phyloP scores from a whole-genome alignment of 2,797 vertebrate genomes.

The Bufotes viridis region DNA sequence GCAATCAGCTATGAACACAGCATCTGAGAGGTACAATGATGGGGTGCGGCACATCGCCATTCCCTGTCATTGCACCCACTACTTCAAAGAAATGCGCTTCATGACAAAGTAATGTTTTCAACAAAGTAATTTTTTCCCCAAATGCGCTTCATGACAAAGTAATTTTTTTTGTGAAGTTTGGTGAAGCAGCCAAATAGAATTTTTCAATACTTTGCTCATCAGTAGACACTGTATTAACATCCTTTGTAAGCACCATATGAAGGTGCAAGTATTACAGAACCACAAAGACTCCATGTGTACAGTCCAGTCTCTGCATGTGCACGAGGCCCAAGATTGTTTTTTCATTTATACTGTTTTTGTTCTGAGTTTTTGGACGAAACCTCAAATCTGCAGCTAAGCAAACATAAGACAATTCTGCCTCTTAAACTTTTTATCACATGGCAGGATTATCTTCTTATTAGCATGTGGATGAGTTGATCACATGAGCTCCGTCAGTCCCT shows the following conservation, averaged over 20 bases:
- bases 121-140: too few relatives aligned
- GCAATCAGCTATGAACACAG: too few relatives aligned
- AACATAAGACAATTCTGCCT: constrained; percentile 9
- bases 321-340: neutral
- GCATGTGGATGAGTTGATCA: neutral
- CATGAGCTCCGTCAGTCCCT: neutral
- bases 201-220: too few relatives aligned
- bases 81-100: too few relatives aligned
- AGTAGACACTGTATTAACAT: neutral
- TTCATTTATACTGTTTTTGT: constrained; percentile 5
- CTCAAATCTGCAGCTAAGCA: constrained; percentile 10
- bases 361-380: neutral
- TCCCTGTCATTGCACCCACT: too few relatives aligned
- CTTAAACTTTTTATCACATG: constrained; percentile 17
- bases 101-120: too few relatives aligned
- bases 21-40: too few relatives aligned
- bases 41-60: too few relatives aligned
- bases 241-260: neutral
- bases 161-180: too few relatives aligned
- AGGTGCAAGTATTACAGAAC: too few relatives aligned
- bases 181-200: too few relatives aligned
- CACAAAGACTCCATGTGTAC: neutral
- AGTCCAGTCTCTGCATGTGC: neutral
- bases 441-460: constrained; percentile 24
- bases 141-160: too few relatives aligned